Percentiles rank a stretch among this genome's conserved stretches.
Conservation (phyloP, 2,113 vertebrate species). For the Hemiscyllium ocellatum region DNA sequence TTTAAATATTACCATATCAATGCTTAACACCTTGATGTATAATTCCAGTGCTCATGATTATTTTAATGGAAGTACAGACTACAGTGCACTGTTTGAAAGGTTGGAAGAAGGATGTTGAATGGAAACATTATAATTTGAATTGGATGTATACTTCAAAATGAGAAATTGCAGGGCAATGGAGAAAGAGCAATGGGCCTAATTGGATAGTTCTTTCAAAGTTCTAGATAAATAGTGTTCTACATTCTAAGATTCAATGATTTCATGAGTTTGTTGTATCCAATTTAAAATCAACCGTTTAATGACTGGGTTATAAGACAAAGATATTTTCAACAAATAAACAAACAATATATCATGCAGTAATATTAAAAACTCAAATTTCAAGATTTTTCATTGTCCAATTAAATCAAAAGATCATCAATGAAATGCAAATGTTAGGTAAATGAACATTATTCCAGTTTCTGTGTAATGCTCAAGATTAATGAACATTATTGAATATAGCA, state of each 20-base stretch:
- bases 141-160: background rate
- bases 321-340: background rate
- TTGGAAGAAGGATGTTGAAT: background rate
- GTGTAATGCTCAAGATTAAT: background rate
- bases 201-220: background rate
- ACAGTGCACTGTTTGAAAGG: background rate
- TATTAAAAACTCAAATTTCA: background rate
- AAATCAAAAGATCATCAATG: background rate
- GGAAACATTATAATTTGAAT: background rate
- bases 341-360: background rate
- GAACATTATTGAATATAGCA: background rate
- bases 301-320: background rate
- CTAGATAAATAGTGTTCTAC: too few species aligned
- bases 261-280: background rate
- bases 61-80: background rate
- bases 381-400: too few species aligned
- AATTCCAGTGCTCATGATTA: background rate
- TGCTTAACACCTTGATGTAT: background rate
- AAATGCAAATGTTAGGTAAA: background rate
- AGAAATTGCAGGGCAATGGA: background rate
- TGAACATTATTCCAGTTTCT: background rate
- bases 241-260: background rate
- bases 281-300: background rate
- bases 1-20: background rate
- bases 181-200: background rate